Conservation (phyloP, 2,888 invertebrate genomes). For the Cosmorhoe ocellata region DNA sequence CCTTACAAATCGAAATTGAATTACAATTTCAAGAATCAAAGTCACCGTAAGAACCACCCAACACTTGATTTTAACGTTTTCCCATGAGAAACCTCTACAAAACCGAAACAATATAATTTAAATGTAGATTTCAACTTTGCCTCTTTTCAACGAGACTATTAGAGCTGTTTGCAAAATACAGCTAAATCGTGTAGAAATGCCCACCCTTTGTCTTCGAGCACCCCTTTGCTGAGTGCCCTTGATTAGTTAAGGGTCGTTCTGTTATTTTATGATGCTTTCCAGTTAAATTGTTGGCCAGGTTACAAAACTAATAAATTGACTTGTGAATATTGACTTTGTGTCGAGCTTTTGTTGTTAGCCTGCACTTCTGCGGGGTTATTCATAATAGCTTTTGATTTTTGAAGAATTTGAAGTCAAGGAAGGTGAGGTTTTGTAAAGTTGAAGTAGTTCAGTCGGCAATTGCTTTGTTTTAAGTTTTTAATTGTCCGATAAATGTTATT, state of each 20-base stretch:
- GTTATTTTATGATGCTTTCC: conserved; percentile 20
- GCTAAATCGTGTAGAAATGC: conserved; percentile 62
- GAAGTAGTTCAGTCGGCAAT: not conserved
- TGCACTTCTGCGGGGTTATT: not conserved
- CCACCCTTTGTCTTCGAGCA: conserved; percentile 62
- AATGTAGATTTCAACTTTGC: conserved; percentile 41
- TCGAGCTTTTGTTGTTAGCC: conserved; percentile 20
- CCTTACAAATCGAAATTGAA: conserved; percentile 2
- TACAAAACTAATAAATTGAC: conserved; percentile 23
- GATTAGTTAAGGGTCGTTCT: conserved; percentile 53
- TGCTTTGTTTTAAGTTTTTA: conserved; percentile 13
- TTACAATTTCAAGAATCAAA: not conserved
- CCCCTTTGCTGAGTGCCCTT: conserved; percentile 45
- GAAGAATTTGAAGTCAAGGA: conserved; percentile 7
- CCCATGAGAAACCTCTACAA: conserved; percentile 53
- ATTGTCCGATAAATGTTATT: conserved; percentile 6
- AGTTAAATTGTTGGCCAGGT: conserved; percentile 18
- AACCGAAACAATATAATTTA: conserved; percentile 53
- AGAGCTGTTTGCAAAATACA: conserved; percentile 77
- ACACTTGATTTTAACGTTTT: conserved; percentile 34
- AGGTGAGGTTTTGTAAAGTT: not conserved
- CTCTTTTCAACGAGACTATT: conserved; percentile 41
- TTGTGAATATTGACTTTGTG: conserved; percentile 38
- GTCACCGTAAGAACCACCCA: not conserved
- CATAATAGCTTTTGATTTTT: conserved; percentile 24